Evolutionary conservation across 1,140 invertebrate genomes (phyloP), one percentile per base, ranked within the genome.

Genomic region (Metaphire vulgaris): DNA sequence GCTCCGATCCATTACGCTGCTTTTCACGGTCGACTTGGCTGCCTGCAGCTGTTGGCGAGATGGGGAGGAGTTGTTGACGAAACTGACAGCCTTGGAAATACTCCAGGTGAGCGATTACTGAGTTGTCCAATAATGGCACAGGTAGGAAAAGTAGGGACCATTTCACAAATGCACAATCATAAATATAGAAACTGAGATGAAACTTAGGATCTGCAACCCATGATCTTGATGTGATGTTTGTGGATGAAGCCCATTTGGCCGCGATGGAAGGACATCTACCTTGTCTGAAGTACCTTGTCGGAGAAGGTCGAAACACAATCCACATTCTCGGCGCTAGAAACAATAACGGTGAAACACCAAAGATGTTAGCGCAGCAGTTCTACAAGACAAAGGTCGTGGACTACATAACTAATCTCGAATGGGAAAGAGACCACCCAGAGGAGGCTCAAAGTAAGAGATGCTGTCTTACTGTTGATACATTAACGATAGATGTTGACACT

Each of bases 211-310:
- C n/a, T n/a, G n/a, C n/a, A n/a, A n/a, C n/a, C n/a, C n/a, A n/a
- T n/a, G n/a, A n/a, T n/a, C n/a, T n/a, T n/a, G n/a, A n/a, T n/a
- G n/a, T n/a, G n/a, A n/a, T n/a, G n/a, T n/a, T n/a, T n/a, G n/a
- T n/a, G n/a, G n/a, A n/a, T n/a, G n/a, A n/a, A 86, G 85, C 83
- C 15, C 86, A 87, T 78, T 78, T 86, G 64, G 85, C 85, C 31
- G 85, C 86, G 12, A 81, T 81, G 76, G 85, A 87, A 76, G 86
- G 86, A 33, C 82, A 86, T 65, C 80, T 87, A n/a, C 83, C 83
- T 0, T 86, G 85, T 74, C 77, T 87, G n/a, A 87, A 87, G 77
- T 87, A 83, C 75, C 80, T 87, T 29, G 82, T 87, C n/a, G 81
- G 76, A 16, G 81, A 81, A 64, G 82, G 80, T 30, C 80, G 80